phyloP scores from a whole-genome alignment of 2,797 vertebrate genomes.

The Simalia tracyae region DNA sequence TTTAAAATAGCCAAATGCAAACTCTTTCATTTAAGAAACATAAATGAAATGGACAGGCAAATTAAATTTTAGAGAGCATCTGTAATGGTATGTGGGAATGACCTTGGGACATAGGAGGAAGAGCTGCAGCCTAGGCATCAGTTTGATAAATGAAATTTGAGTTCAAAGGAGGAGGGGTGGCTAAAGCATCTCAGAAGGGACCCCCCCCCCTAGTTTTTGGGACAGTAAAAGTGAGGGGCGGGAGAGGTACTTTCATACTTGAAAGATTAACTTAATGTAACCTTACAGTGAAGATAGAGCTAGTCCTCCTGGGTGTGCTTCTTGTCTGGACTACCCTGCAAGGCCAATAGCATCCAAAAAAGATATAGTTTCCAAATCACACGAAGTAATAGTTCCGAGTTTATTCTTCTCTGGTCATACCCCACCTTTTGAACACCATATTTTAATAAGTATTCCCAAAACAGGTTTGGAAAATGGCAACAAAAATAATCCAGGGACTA shows the following conservation, averaged over 20 bases:
- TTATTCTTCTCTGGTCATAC: neutral
- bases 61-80: neutral
- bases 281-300: neutral
- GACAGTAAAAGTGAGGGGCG: neutral
- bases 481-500: neutral
- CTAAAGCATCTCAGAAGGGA: neutral
- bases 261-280: neutral
- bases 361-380: too few species aligned
- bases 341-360: too few species aligned
- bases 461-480: neutral
- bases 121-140: neutral
- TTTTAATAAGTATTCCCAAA: neutral
- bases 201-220: neutral
- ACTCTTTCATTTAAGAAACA: neutral
- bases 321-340: neutral
- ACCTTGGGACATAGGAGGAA: neutral
- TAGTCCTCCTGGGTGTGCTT: neutral
- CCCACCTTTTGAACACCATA: neutral
- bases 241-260: neutral
- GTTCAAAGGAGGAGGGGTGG: neutral
- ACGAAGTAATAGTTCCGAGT: too few species aligned
- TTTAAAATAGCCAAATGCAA: neutral
- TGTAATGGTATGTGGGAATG: neutral
- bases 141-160: neutral
- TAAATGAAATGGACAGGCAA: neutral